Conservation (phyloP, 2,113 vertebrate genomes). For the Leptosomus discolor region DNA sequence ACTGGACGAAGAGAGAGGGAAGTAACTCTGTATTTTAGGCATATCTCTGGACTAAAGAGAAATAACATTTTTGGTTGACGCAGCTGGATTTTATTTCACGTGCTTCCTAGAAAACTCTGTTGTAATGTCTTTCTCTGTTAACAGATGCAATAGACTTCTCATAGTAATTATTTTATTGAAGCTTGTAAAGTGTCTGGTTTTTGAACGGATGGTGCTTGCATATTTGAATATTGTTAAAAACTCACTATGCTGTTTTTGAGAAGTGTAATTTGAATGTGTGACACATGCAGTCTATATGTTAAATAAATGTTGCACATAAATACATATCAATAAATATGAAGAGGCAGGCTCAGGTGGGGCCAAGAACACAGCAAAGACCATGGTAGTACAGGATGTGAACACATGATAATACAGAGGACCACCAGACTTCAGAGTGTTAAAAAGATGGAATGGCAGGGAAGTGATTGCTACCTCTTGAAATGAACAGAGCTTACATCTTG, state of each 20-base stretch:
- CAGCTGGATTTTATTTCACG: background rate
- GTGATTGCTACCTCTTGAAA: background rate
- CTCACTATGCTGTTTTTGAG: background rate
- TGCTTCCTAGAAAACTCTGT: background rate
- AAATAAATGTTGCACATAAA: background rate
- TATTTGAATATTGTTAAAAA: background rate
- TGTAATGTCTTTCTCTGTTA: background rate
- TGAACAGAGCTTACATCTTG: background rate
- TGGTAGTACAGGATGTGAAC: background rate
- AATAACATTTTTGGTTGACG: background rate
- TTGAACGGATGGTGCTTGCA: background rate
- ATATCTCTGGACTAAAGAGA: background rate
- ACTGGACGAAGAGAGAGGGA: background rate
- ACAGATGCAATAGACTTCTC: background rate
- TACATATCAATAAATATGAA: accelerated
- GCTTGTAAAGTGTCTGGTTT: background rate
- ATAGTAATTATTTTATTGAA: background rate
- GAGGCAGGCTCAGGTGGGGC: too few relatives aligned
- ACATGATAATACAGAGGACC: background rate
- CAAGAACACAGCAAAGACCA: background rate
- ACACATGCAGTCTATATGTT: accelerated
- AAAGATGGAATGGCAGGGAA: background rate
- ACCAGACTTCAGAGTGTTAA: accelerated
- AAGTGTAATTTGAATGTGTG: background rate
- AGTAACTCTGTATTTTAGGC: background rate